Base-by-base conservation (phyloP, 2,888 invertebrate genomes). In the Limnephilus lunatus region DNA sequence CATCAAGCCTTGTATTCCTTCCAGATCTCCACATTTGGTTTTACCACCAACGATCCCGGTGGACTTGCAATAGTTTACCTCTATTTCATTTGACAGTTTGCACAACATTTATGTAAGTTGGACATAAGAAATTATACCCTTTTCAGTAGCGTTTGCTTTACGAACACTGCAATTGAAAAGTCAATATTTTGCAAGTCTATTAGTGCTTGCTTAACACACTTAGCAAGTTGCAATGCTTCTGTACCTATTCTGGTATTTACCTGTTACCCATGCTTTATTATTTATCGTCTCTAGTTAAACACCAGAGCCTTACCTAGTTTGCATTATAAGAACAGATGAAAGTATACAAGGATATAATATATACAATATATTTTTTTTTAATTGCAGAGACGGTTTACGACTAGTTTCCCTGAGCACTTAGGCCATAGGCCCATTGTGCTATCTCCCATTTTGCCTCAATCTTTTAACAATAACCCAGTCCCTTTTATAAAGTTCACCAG, bases 161-260 rank as follows among this genome's bases (percentile, higher is more conserved):
- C 19, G 25, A 83, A 31, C 11, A 9, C 35, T 35, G 25, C 83
- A 83, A 35, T 83, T 31, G 15, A 2, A 32, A 19, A 25, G 25
- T 35, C 32, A 83, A 83, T 83, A 83, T 83, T 83, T 83, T 31
- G 19, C 83, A 35, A 83, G 31, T 83, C 35, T 35, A 35, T 83
- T 68, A 25, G 35, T 15, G 83, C 25, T 83, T 32, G 83, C 5
- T 83, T 83, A 35, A 39, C 35, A 83, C 35, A 15, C 25, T 83
- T 83, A 83, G 25, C 83, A 83, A 83, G 35, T 19, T 83, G 68
- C 68, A 25, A 19, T 68, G 9, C 9, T 48, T 48, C 48, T 48
- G 15, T 3, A 31, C 2, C 25, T 32, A 35, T 25, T 35, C 83
- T 83, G 35, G 83, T 83, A 44, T 32, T 32, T 80, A 14, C 80